A percentile compares a stretch with the other conserved stretches of the same genome.
These are phyloP conservation scores for Umimayanthus kanabou DNA, from an alignment of 92 coral and sea anemone genomes.

Conservation along the genomic window DNA sequence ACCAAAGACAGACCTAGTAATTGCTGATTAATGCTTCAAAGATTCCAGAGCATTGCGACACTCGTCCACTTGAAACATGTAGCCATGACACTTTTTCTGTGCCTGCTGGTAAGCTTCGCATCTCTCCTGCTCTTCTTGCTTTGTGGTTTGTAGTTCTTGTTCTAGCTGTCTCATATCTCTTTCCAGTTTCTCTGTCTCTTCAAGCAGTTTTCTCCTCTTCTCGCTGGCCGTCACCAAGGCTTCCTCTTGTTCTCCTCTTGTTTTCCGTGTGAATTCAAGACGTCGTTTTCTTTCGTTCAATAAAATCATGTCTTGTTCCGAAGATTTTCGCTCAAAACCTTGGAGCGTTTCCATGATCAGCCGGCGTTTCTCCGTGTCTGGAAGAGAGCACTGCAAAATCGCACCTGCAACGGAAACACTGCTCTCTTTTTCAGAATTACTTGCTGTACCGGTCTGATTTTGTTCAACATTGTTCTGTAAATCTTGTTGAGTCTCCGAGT, in stretches of 20 bases:
- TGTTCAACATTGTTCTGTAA: background rate
- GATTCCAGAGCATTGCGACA: conserved; percentile 32
- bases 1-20: too few relatives aligned
- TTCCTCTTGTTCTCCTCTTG: conserved; percentile 15
- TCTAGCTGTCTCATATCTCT: background rate
- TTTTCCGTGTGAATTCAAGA: conserved; percentile 32
- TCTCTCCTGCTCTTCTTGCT: conserved; percentile 34
- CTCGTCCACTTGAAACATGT: conserved; percentile 35
- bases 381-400: conserved; percentile 25
- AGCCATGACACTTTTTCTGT: conserved; percentile 28
- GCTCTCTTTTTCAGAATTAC: conserved; percentile 2
- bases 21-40: background rate
- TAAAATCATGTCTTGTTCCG: conserved; percentile 36
- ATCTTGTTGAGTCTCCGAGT: background rate
- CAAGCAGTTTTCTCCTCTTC: conserved; percentile 25
- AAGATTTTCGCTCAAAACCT: conserved; percentile 42
- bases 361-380: conserved; percentile 19
- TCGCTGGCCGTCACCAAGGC: background rate
- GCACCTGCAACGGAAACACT: conserved; percentile 34
- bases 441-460: background rate
- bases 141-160: conserved; percentile 14
- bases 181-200: conserved; percentile 12
- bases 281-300: conserved; percentile 41
- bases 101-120: conserved; percentile 30
- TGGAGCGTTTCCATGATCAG: conserved; percentile 37